Percentiles rank a stretch among this genome's conserved stretches.
Conservation (phyloP, 1,140 invertebrate genomes). For the Plectus sambesii region DNA sequence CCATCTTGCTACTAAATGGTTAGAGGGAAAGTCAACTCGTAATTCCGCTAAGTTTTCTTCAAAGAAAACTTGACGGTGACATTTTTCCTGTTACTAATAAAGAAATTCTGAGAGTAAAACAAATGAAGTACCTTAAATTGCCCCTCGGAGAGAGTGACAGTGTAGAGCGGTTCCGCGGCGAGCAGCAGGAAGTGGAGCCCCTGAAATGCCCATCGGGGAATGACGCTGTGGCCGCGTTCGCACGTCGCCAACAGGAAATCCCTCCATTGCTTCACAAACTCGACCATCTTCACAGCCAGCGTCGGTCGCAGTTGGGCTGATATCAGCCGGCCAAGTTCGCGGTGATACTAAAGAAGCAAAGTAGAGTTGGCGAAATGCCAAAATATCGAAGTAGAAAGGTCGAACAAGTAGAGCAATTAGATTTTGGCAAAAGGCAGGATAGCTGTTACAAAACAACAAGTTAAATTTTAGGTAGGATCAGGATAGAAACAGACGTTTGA, state of each 20-base stretch:
- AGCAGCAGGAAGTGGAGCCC: constrained; percentile 59
- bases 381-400: too few relatives aligned
- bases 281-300: constrained; percentile 53
- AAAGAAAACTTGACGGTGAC: too few relatives aligned
- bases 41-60: too few relatives aligned
- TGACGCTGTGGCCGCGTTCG: constrained; percentile 65
- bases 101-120: not conserved
- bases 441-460: not conserved
- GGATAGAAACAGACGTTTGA: too few relatives aligned
- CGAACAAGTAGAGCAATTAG: too few relatives aligned
- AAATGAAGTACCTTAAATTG: not conserved
- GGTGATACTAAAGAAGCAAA: constrained; percentile 58
- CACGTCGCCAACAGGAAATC: constrained; percentile 66
- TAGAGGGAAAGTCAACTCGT: too few relatives aligned
- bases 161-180: constrained; percentile 5
- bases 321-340: constrained; percentile 61
- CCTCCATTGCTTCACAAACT: constrained; percentile 75
- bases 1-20: too few relatives aligned
- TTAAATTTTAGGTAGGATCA: too few relatives aligned
- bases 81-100: not conserved
- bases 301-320: constrained; percentile 47
- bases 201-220: constrained; percentile 70
- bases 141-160: constrained; percentile 44
- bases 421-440: constrained; percentile 21
- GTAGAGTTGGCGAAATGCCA: constrained; percentile 24